Evolutionary conservation across 2,888 invertebrate genomes (phyloP), one percentile per base, ranked within the genome.

Genomic region (Microplitis deprimator): DNA sequence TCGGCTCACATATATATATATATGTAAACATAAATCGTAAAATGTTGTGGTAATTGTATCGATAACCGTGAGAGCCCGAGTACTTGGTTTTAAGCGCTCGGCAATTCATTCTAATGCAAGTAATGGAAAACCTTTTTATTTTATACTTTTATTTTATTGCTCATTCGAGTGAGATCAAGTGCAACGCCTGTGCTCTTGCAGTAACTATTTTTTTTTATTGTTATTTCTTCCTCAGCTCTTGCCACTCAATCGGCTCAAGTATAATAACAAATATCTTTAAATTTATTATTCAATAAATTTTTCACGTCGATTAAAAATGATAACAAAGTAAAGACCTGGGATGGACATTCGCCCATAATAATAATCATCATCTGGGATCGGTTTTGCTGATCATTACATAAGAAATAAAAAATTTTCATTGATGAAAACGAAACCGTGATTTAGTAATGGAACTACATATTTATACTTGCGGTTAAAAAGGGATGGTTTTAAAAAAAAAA

Each of bases 81-180:
- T 50, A 13, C 50, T 50, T 6, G 50, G 50, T 8, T 29, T 50
- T 50, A 50, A 50, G 13, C 50, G 50, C 50, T 50, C 3, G 29
- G 50, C 50, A 50, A 50, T 50, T 50, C 50, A 50, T 50, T 50
- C 50, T 50, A 50, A 50, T 50, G 50, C 50, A 6, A 50, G 50
- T 50, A 50, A 50, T 50, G 13, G 50, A 67, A 6, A 67, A 29
- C 17, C 29, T 38, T 39, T 39, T 67, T 67, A 67, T 38, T 67
- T 13, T 4, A 29, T 8, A 10, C 5, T 67, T 29, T 10, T 20
- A 20, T 67, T 67, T 17, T 29, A 20, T 50, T 6, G 60, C 20
- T 69, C 50, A 6, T 60, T 70, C 50, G 50, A 50, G 50, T 50
- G 50, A 50, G 50, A 50, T 50, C 50, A 50, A 50, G 50, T 50